These are phyloP conservation scores for Capreolus pygargus DNA, from an alignment of 2,113 vertebrate genomes.

Conservation along the genomic window DNA sequence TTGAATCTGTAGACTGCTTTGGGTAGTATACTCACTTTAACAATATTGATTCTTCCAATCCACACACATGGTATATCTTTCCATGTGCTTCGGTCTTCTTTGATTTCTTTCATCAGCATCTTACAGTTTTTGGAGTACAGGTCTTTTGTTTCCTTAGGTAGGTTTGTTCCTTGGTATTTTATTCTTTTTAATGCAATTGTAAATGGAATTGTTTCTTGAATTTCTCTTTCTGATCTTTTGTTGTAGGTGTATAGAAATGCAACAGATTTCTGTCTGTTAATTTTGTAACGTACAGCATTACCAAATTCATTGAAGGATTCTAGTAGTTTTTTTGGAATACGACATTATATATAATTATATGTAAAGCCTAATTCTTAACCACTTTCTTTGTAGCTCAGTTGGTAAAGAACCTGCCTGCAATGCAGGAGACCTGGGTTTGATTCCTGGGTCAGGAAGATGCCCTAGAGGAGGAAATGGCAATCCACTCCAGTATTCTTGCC, in stretches of 20 bases:
- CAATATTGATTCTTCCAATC: background rate
- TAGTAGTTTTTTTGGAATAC: background rate
- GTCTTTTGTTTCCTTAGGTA: background rate
- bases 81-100: background rate
- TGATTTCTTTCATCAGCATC: background rate
- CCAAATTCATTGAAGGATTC: background rate
- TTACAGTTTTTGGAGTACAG: background rate
- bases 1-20: background rate
- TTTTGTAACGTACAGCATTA: background rate
- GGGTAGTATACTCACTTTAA: background rate
- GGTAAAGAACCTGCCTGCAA: background rate
- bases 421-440: background rate
- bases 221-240: background rate
- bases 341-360: background rate
- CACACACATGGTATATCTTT: background rate
- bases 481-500: background rate
- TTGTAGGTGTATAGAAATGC: background rate
- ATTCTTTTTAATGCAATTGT: background rate
- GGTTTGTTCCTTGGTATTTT: background rate
- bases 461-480: background rate
- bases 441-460: background rate
- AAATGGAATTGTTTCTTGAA: background rate
- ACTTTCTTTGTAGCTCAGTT: background rate
- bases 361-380: background rate
- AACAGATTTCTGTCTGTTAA: background rate